phyloP scores from a whole-genome alignment of 2,888 invertebrate species.

The Polymixis flavicincta region DNA sequence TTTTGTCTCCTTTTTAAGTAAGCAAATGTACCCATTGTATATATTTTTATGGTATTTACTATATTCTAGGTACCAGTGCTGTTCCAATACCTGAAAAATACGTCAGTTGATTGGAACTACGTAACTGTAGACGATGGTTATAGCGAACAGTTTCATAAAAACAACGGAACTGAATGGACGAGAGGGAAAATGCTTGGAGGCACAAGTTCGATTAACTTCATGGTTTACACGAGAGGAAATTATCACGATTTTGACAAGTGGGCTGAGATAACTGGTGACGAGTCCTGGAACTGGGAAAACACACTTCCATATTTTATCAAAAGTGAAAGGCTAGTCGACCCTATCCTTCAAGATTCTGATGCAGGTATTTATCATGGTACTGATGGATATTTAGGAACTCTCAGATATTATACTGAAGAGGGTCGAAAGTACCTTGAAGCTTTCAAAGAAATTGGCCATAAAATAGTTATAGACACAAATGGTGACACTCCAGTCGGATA shows the following conservation, averaged over 20 bases:
- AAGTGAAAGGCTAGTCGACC: conserved; percentile 79
- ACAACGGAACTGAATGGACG: conserved; percentile 65
- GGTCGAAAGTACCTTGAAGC: conserved; percentile 72
- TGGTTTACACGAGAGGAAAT: conserved; percentile 87
- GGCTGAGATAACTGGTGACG: conserved; percentile 83
- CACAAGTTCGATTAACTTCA: conserved; percentile 87
- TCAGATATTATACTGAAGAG: conserved; percentile 63
- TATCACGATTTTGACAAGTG: conserved; percentile 83
- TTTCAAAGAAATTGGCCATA: conserved; percentile 82
- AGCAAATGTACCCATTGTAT: too few relatives aligned
- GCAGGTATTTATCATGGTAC: conserved; percentile 75
- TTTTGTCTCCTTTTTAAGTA: too few relatives aligned
- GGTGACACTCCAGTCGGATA: conserved; percentile 82
- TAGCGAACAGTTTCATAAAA: conserved; percentile 54
- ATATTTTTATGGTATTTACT: background rate
- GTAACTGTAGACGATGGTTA: conserved; percentile 72
- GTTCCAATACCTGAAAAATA: conserved; percentile 39
- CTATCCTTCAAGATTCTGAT: conserved; percentile 50
- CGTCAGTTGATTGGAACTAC: conserved; percentile 74
- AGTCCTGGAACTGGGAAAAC: conserved; percentile 89
- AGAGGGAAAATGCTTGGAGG: conserved; percentile 91
- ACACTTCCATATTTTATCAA: conserved; percentile 86
- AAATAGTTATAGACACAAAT: conserved; percentile 76
- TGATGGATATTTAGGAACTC: conserved; percentile 82
- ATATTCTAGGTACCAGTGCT: conserved; percentile 51